These are phyloP conservation scores for Leguminivora glycinivorella DNA, from an alignment of 1,140 invertebrate genomes.

Conservation along the genomic window DNA sequence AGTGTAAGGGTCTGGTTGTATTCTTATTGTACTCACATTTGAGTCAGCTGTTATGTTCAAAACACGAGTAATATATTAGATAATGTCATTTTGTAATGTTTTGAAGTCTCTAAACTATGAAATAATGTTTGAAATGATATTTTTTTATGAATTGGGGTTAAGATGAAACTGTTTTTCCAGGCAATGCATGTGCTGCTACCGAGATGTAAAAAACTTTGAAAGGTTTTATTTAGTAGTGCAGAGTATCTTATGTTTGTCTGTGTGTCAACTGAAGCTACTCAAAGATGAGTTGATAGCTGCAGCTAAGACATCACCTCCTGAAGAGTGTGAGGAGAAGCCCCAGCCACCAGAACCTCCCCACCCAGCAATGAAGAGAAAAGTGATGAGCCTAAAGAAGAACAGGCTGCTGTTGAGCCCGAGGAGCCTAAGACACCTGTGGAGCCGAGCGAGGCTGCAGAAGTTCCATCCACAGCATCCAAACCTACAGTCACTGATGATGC, in stretches of 20 bases:
- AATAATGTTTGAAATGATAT: constrained; percentile 20
- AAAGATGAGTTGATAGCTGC: constrained; percentile 80
- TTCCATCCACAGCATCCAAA: constrained; percentile 45
- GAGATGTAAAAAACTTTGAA: constrained; percentile 94
- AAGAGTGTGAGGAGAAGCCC: constrained; percentile 37
- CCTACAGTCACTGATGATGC: constrained; percentile 47
- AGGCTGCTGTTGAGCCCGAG: constrained; percentile 39
- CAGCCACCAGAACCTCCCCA: constrained; percentile 39
- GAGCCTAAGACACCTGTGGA: constrained; percentile 40
- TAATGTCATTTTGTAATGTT: not conserved
- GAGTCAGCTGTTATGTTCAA: constrained; percentile 5
- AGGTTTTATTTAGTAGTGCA: constrained; percentile 92
- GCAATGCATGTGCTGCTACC: constrained; percentile 95
- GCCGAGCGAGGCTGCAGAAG: constrained; percentile 34
- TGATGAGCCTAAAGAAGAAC: constrained; percentile 38
- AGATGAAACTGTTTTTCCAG: constrained; percentile 74
- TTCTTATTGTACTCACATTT: constrained; percentile 28
- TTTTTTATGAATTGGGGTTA: not conserved
- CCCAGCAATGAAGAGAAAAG: constrained; percentile 46
- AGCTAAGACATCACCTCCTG: constrained; percentile 43
- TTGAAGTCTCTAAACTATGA: constrained; percentile 31
- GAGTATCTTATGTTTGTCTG: constrained; percentile 86
- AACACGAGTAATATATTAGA: not conserved
- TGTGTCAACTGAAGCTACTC: constrained; percentile 87
- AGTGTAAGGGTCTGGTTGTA: not conserved